phyloP scores from a whole-genome alignment of 2,888 invertebrate species.

The Balanococcus diminutus region DNA sequence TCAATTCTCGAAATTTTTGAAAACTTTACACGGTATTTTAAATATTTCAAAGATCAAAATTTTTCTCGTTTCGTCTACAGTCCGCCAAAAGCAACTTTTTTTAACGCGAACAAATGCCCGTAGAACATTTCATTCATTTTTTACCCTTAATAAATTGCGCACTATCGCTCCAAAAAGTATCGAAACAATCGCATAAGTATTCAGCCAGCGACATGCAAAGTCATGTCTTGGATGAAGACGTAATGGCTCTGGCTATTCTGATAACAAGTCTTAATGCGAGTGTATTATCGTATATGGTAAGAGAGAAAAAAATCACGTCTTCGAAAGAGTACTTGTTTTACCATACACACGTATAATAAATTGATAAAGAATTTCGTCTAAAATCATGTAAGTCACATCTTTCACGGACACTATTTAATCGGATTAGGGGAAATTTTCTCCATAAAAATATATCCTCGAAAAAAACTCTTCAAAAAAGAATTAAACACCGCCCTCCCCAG shows the following conservation, averaged over 20 bases:
- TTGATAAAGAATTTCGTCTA: neutral
- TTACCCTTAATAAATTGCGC: neutral
- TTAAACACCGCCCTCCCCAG: no score
- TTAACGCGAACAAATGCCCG: neutral
- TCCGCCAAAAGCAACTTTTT: neutral
- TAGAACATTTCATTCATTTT: neutral
- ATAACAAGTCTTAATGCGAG: neutral
- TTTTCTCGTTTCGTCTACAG: neutral
- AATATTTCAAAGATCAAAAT: neutral
- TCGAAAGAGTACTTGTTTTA: neutral
- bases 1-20: neutral
- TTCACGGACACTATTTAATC: neutral
- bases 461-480: no score
- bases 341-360: no score
- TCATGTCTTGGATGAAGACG: neutral
- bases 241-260: neutral
- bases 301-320: neutral
- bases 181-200: neutral
- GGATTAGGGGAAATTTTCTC: neutral
- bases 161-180: neutral
- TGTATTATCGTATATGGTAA: neutral
- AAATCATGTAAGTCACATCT: neutral
- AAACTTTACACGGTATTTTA: neutral
- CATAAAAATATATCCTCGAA: neutral
- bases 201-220: neutral